Conservation (phyloP, 1,140 invertebrate species). For the Drosophila biarmipes region DNA sequence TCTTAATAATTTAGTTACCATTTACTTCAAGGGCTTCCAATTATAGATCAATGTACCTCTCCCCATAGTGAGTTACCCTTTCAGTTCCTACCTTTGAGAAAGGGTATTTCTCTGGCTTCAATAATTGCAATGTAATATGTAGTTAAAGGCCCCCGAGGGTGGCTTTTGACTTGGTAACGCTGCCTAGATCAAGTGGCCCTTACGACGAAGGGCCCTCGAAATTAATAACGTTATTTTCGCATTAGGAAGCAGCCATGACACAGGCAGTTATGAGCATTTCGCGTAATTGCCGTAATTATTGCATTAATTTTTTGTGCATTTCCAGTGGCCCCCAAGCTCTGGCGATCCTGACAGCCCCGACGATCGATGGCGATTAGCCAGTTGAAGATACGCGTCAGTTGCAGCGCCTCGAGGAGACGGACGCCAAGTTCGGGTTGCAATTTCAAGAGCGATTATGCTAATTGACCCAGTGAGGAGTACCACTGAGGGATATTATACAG, state of each 20-base stretch:
- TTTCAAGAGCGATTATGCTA: constrained; percentile 80
- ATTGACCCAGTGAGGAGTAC: constrained; percentile 58
- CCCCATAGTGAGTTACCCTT: too few relatives aligned
- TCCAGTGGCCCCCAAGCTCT: constrained; percentile 1
- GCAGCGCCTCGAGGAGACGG: constrained; percentile 41
- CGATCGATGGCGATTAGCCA: constrained; percentile 53
- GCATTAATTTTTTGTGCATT: constrained; percentile 49
- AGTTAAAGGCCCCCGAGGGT: not conserved
- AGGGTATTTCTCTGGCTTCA: constrained; percentile 7
- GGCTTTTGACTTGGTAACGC: not conserved
- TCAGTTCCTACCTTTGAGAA: not conserved
- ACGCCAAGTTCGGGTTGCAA: constrained; percentile 59
- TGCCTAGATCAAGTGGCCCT: constrained; percentile 30
- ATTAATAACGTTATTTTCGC: constrained; percentile 83
- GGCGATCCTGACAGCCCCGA: constrained; percentile 35
- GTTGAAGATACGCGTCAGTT: constrained; percentile 57
- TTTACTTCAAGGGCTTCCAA: too few relatives aligned
- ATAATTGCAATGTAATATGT: constrained; percentile 6
- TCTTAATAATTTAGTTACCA: too few relatives aligned
- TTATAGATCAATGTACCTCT: not conserved
- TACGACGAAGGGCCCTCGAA: constrained; percentile 10
- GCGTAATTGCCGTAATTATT: constrained; percentile 74
- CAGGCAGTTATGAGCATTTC: constrained; percentile 79
- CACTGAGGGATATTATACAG: constrained; percentile 7
- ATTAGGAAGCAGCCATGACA: constrained; percentile 82